phyloP scores from a whole-genome alignment of 2,888 invertebrate species.

The Ophion obscuratus region DNA sequence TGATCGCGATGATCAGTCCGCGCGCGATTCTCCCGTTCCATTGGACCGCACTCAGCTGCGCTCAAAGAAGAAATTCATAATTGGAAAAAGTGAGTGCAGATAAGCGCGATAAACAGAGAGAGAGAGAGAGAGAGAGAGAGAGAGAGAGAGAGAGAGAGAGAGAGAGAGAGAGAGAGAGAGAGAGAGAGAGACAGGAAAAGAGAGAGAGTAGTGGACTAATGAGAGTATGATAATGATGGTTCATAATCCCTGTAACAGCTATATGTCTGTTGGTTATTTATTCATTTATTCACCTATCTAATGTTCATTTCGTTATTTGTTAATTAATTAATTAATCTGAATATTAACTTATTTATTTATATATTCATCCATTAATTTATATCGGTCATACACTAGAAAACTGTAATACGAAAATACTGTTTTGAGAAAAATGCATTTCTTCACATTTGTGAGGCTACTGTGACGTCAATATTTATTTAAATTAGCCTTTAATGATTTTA shows the following conservation, averaged over 20 bases:
- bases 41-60: not conserved
- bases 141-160: slow-evolving; percentile 31
- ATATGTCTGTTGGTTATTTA: not conserved
- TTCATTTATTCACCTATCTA: not conserved
- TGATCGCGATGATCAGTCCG: not conserved
- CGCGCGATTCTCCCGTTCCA: not conserved
- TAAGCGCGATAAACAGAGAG: not conserved
- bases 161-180: not conserved
- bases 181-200: slow-evolving; percentile 9
- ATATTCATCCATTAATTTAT: not conserved
- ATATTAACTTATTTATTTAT: not conserved
- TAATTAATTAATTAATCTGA: not conserved
- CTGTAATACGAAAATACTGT: no score
- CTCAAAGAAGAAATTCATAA: not conserved
- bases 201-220: not conserved
- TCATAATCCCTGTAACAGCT: not conserved
- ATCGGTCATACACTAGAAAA: no score
- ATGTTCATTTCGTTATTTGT: no score
- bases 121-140: slow-evolving; percentile 14
- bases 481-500: no score
- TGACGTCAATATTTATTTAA: no score
- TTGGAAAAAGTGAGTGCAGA: slow-evolving; percentile 3
- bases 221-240: not conserved
- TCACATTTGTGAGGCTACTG: no score
- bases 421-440: no score